Percentiles rank a stretch among this genome's conserved stretches.
phyloP scores from a whole-genome alignment of 2,888 invertebrate genomes.

The Cephus sareptanus region DNA sequence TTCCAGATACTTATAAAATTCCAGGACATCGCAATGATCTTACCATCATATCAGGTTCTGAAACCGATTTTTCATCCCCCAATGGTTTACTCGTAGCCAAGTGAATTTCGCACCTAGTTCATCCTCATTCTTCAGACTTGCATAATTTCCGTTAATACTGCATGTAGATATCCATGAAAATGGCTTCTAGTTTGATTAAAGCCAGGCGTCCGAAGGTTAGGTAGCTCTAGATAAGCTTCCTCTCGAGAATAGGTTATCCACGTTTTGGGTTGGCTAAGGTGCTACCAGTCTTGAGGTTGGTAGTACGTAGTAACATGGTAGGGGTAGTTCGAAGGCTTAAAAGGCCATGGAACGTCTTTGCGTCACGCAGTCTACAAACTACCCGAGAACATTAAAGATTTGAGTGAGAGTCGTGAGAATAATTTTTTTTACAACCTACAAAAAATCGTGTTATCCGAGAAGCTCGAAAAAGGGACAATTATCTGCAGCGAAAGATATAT shows the following conservation, averaged over 20 bases:
- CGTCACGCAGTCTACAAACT: conserved; percentile 57
- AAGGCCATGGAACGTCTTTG: conserved; percentile 57
- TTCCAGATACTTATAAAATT: neutral
- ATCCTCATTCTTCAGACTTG: neutral
- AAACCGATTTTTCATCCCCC: neutral
- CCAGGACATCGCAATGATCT: neutral
- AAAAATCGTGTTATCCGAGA: neutral
- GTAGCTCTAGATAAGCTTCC: neutral
- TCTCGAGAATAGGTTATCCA: conserved; percentile 25
- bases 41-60: neutral
- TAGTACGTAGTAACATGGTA: conserved; percentile 15
- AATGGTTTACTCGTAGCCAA: neutral
- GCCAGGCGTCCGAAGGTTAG: neutral
- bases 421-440: neutral
- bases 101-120: neutral
- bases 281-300: conserved; percentile 8
- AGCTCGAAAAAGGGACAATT: neutral
- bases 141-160: neutral
- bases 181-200: conserved; percentile 3
- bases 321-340: conserved; percentile 55
- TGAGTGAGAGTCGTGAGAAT: neutral
- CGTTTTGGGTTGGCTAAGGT: conserved; percentile 26
- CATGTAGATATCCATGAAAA: neutral
- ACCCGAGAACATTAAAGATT: conserved; percentile 4
- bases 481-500: neutral